These are phyloP conservation scores for Drosophila novamexicana DNA, from an alignment of 1,140 invertebrate genomes.

Conservation along the genomic window DNA sequence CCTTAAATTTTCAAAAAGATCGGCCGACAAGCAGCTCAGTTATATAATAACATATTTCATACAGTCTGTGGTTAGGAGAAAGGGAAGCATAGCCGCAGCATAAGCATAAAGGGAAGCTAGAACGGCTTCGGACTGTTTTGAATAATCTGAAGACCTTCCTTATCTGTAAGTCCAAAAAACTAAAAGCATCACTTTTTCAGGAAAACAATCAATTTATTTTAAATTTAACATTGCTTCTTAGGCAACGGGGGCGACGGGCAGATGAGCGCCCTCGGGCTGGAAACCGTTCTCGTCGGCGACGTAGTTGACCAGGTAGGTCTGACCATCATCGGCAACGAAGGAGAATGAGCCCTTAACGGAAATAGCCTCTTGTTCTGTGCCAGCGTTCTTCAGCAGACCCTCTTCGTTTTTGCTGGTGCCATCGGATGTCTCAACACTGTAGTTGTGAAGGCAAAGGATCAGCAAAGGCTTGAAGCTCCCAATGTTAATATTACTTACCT, in stretches of 20 bases:
- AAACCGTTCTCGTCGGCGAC: slow-evolving; percentile 92
- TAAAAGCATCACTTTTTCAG: background rate
- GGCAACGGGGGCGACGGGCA: slow-evolving; percentile 85
- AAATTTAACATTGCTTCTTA: slow-evolving; percentile 32
- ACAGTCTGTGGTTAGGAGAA: too few relatives aligned
- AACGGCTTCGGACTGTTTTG: background rate
- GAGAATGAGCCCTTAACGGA: slow-evolving; percentile 86
- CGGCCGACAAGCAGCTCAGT: too few relatives aligned
- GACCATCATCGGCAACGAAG: slow-evolving; percentile 87
- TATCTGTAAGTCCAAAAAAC: too few relatives aligned
- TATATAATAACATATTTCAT: too few relatives aligned
- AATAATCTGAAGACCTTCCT: too few relatives aligned
- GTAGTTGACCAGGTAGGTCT: slow-evolving; percentile 87
- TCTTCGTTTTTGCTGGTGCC: slow-evolving; percentile 8
- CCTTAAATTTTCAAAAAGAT: too few relatives aligned
- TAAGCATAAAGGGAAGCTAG: too few relatives aligned
- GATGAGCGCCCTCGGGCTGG: slow-evolving; percentile 88
- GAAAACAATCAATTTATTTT: slow-evolving; percentile 23
- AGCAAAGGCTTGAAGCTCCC: background rate
- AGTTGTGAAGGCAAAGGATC: background rate
- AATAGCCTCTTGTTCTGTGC: slow-evolving; percentile 78
- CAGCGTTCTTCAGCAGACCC: slow-evolving; percentile 51
- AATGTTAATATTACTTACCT: slow-evolving; percentile 82
- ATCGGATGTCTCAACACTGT: slow-evolving; percentile 58
- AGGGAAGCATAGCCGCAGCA: too few relatives aligned